Base-by-base conservation (phyloP, 2,888 invertebrate species). In the Amorpha juglandis region DNA sequence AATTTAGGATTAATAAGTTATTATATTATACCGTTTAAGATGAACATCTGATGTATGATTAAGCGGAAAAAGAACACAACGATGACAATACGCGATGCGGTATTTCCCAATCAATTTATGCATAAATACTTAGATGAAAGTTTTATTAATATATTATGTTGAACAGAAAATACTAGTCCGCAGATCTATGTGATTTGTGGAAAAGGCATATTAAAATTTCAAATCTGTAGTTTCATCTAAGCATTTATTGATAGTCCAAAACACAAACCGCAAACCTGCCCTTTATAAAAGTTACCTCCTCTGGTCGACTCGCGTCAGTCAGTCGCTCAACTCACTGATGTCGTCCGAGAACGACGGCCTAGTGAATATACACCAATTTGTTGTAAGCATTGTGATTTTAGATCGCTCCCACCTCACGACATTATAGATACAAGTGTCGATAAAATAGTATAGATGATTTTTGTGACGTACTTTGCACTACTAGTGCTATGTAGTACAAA, bases 311-410 rank as follows among this genome's bases (percentile, higher is more conserved):
- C 38, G 58, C 65, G 62, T 21, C 66, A 47, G 62, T 63, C 65
- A 67, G 50, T 67, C 66, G 58, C 67, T 68, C 51, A 71, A 70
- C 50, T 72, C 71, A 68, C 67, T 66, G 62, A 68, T 71, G 68
- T 70, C 75, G 62, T 74, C 76, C 6, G 76, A 67, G 51, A 67
- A 67, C 62, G 76, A 76, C 70, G 63, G 62, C 47, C 51, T 65
- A 62, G 0, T 52, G 47, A 48, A 65, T 47, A 65, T 63, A 47
- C n/a, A 63, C 42, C 58, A 58, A 58, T 19, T 42, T 58, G 9
- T 58, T 38, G 12, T 58, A 58, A 58, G 58, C 58, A 19, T 42
- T 42, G 11, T 19, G 38, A 11, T 58, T 38, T 58, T 58, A 58
- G 38, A 58, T 42, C 58, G 42, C 58, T 38, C 58, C 12, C 38